phyloP scores from a whole-genome alignment of 1,140 invertebrate species.

The Tetramorium simillimum region DNA sequence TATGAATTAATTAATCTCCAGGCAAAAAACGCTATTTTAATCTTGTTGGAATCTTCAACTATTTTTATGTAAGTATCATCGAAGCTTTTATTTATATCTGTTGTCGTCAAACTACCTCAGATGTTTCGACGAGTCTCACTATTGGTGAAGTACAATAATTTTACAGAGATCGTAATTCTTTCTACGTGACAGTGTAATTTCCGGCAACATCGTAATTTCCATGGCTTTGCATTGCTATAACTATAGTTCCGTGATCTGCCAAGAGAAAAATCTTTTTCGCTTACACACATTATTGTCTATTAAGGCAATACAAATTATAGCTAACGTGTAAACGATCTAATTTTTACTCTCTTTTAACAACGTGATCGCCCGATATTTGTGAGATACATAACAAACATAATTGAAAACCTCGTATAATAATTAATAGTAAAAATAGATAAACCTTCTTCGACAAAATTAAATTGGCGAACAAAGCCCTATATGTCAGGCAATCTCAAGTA shows the following conservation, averaged over 20 bases:
- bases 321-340: not conserved
- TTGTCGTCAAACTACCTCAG: not conserved
- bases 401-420: not conserved
- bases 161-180: conserved; percentile 43
- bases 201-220: conserved; percentile 36
- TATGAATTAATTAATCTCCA: not conserved
- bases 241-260: conserved; percentile 1
- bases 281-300: not conserved
- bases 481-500: not conserved
- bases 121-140: conserved; percentile 35
- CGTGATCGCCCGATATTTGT: not conserved
- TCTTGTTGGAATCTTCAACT: not conserved
- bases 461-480: not conserved
- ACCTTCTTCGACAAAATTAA: not conserved
- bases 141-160: conserved; percentile 33
- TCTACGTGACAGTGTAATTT: conserved; percentile 49
- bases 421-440: not conserved
- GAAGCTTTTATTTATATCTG: conserved; percentile 16
- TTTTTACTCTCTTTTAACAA: not conserved
- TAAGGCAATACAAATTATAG: not conserved
- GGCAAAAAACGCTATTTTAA: not conserved
- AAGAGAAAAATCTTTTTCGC: not conserved
- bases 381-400: not conserved
- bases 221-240: conserved; percentile 1
- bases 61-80: conserved; percentile 4